Base-by-base conservation (phyloP, 1,140 invertebrate species). In the Caenorhabditis remanei region DNA sequence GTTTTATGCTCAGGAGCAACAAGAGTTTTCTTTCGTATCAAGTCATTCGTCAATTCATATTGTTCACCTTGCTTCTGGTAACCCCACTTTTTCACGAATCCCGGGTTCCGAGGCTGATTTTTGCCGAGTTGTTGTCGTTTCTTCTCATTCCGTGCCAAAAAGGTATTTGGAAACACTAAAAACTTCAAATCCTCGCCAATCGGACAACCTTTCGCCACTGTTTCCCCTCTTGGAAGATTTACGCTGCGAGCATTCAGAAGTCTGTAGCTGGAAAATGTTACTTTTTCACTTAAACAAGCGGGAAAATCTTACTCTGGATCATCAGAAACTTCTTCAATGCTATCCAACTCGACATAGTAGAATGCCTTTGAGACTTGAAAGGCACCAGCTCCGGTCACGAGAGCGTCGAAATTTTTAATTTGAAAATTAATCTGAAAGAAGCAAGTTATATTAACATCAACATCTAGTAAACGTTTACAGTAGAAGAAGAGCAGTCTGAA, bases 301-400 rank as follows among this genome's bases (percentile, higher is more conserved):
- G 50, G 16, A 21, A 58, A 58, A 21, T 11, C 71, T 8, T 24
- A 79, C 46, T 11, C 21, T 79, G 4, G 19, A 79, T 41, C 24
- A 5, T 41, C 40, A 8, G 24, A 24, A 24, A 63, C 65, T 8
- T 43, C 19, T 14, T 7, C 16, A 19, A 19, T 1, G 8, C 4
- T 19, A 43, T 50, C 46, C n/a, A 79, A 50, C 50, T 79, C 71
- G 11, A 79, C 46, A 50, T 21, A 79, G 24, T 79, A 79, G 40
- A 53, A 79, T 0, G 71, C 71, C 24, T 79, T 32, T 19, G 71
- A 53, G n/a, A 79, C 6, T 4, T 21, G 2, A 9, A 79, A 79
- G 7, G 21, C 46, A 14, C 0, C 2, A 3, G 71, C 4, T 11
- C 19, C 40, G 3, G 19, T 13, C 43, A 79, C 46, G 4, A 50